phyloP scores from a whole-genome alignment of 2,113 vertebrate genomes.

The Brachyhypopomus gauderio region DNA sequence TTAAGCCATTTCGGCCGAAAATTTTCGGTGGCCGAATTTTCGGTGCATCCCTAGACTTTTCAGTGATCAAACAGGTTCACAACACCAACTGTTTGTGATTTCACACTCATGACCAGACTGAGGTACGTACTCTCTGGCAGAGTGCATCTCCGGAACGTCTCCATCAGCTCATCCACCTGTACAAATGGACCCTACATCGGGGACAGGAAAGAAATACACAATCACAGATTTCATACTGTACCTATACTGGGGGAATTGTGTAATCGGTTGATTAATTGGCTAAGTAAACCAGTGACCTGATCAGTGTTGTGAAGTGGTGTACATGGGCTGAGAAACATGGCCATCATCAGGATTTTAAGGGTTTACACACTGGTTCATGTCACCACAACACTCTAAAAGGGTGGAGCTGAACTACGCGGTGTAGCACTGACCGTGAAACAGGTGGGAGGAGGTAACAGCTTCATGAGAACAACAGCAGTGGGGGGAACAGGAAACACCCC shows the following conservation, averaged over 20 bases:
- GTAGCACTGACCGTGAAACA: conserved; percentile 88
- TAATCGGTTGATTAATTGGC: too few species aligned
- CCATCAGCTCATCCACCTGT: conserved; percentile 97
- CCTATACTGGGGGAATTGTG: not conserved
- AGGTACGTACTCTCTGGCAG: conserved; percentile 93
- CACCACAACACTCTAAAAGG: not conserved
- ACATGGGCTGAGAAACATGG: too few species aligned
- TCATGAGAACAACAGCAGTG: conserved; percentile 94
- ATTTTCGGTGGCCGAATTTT: too few species aligned
- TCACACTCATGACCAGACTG: not conserved
- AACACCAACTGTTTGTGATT: too few species aligned
- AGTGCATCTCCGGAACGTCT: conserved; percentile 93
- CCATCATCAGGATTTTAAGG: too few species aligned
- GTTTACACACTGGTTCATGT: not conserved
- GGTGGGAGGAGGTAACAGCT: conserved; percentile 92
- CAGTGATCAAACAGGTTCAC: not conserved
- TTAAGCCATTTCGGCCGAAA: too few species aligned
- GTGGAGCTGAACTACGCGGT: not conserved
- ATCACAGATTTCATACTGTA: not conserved
- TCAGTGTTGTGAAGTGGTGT: too few species aligned
- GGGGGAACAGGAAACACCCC: conserved; percentile 97
- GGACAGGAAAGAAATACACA: conserved; percentile 25
- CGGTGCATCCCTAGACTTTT: too few species aligned
- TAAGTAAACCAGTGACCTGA: too few species aligned
- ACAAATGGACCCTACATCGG: conserved; percentile 92